phyloP scores from a whole-genome alignment of 2,888 invertebrate genomes.

The Serrognathus titanus region DNA sequence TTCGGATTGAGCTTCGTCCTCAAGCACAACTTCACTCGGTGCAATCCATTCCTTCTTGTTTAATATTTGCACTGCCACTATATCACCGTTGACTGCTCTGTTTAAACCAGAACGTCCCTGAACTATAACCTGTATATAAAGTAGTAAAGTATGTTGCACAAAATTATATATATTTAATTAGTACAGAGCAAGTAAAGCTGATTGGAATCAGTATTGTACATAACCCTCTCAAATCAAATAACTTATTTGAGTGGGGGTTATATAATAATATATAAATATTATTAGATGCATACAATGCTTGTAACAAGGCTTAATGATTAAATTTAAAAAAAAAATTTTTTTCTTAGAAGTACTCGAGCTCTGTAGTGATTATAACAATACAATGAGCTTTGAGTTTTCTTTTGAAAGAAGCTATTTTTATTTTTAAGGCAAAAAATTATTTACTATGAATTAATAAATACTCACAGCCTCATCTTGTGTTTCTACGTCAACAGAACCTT shows the following conservation, averaged over 20 bases:
- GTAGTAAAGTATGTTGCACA: not conserved
- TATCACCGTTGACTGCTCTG: slow-evolving; percentile 91
- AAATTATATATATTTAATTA: not conserved
- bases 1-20: slow-evolving; percentile 64
- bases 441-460: slow-evolving; percentile 17
- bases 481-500: slow-evolving; percentile 82
- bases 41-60: slow-evolving; percentile 87
- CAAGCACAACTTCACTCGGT: slow-evolving; percentile 80
- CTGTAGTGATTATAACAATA: not conserved
- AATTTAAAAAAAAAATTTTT: no score
- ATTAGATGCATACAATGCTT: no score
- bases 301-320: no score
- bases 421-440: not conserved
- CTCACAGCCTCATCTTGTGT: slow-evolving; percentile 75
- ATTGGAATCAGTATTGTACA: no score
- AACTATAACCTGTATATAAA: slow-evolving; percentile 63
- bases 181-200: no score
- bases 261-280: no score
- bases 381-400: no score
- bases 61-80: slow-evolving; percentile 86
- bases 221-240: no score
- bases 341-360: no score
- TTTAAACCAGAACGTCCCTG: slow-evolving; percentile 86
- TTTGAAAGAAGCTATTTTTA: no score
- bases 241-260: no score